Percentiles rank a stretch among this genome's conserved stretches.
phyloP scores from a whole-genome alignment of 1,140 invertebrate species.

The Lepidurus couesii region DNA sequence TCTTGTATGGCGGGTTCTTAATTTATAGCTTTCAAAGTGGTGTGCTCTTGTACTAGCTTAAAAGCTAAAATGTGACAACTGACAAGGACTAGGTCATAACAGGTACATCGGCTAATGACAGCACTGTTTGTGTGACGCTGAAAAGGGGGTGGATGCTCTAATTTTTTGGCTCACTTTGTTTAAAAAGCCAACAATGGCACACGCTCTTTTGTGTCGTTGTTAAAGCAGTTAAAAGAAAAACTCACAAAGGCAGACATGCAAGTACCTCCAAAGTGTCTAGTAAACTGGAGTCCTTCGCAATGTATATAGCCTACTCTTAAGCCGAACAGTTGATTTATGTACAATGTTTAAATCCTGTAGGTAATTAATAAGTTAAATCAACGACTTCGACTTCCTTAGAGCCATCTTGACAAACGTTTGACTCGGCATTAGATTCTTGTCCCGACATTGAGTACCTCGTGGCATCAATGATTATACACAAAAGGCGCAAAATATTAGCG shows the following conservation, averaged over 20 bases:
- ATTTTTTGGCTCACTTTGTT: background rate
- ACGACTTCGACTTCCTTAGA: background rate
- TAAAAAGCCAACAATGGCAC: background rate
- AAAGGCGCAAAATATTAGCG: no score
- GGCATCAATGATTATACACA: no score
- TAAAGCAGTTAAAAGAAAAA: background rate
- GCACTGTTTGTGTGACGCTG: background rate
- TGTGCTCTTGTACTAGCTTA: background rate
- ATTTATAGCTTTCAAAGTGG: conserved; percentile 15
- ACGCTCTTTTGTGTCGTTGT: background rate
- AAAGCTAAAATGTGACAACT: background rate
- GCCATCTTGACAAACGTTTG: background rate
- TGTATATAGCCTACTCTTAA: background rate
- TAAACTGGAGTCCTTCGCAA: background rate
- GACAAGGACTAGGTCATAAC: background rate
- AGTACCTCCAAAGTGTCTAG: background rate
- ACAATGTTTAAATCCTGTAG: background rate
- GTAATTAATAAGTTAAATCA: background rate
- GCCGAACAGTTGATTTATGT: conserved; percentile 4
- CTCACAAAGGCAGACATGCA: background rate
- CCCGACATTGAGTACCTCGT: background rate
- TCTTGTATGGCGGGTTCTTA: conserved; percentile 9
- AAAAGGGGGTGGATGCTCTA: background rate
- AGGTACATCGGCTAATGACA: background rate
- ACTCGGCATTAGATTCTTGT: background rate